A percentile compares a stretch with the other conserved stretches of the same genome.
phyloP scores from a whole-genome alignment of 92 coral and sea anemone species.

The Montipora capitata region DNA sequence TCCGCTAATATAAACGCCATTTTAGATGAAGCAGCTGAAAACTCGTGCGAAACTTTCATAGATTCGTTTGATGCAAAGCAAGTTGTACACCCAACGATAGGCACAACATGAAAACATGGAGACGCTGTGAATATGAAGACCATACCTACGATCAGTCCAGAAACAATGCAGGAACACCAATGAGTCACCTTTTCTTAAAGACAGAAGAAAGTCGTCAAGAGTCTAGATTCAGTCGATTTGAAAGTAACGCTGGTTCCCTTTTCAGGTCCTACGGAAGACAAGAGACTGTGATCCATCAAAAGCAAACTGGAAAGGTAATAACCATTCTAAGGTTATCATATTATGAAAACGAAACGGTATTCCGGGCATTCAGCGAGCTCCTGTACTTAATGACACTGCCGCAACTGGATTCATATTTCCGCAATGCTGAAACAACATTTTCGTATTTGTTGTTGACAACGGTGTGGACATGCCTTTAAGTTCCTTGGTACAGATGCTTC shows the following conservation, averaged over 20 bases:
- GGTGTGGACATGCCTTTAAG: slow-evolving; percentile 50
- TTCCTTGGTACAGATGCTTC: slow-evolving; percentile 55
- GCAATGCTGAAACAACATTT: slow-evolving; percentile 35
- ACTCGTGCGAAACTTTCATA: not conserved
- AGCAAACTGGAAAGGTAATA: slow-evolving; percentile 50
- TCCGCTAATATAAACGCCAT: slow-evolving; percentile 45
- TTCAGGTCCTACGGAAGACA: slow-evolving; percentile 17
- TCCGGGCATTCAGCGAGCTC: slow-evolving; percentile 31
- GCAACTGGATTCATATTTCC: slow-evolving; percentile 25
- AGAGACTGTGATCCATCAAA: slow-evolving; percentile 21
- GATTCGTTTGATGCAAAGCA: slow-evolving; percentile 62
- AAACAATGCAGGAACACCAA: slow-evolving; percentile 35
- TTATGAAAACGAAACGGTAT: slow-evolving; percentile 56
- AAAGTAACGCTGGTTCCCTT: slow-evolving; percentile 16
- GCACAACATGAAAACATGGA: not conserved
- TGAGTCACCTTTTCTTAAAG: slow-evolving; percentile 49
- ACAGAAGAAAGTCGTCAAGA: no score
- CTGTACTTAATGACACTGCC: slow-evolving; percentile 40
- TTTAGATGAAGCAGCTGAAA: slow-evolving; percentile 29
- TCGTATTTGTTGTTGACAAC: slow-evolving; percentile 43
- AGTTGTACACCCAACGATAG: not conserved
- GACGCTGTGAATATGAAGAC: slow-evolving; percentile 20
- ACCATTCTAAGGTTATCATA: slow-evolving; percentile 30
- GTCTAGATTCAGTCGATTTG: no score
- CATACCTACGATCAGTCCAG: slow-evolving; percentile 55